These are phyloP conservation scores for Holothuria leucospilota DNA, from an alignment of 53 echinoderm and acorn worm species.

Conservation along the genomic window DNA sequence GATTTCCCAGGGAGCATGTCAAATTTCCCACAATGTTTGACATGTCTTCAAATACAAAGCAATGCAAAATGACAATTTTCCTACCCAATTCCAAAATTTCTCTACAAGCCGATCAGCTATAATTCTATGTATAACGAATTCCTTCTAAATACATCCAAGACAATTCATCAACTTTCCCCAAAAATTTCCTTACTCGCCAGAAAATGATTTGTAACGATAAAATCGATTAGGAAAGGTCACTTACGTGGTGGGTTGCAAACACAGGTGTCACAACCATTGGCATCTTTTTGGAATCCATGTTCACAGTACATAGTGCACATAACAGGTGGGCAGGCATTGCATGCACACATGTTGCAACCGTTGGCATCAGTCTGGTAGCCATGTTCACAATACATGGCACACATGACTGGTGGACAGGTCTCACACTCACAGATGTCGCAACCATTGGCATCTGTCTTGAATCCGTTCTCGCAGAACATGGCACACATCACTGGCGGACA, in stretches of 20 bases:
- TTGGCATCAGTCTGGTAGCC: constrained; percentile 56
- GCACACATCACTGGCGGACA: constrained; percentile 41
- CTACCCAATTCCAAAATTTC: no score
- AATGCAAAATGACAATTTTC: no score
- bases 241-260: constrained; percentile 27
- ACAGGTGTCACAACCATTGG: constrained; percentile 62
- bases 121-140: no score
- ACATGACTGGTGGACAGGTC: constrained; percentile 43
- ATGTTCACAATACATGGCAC: constrained; percentile 50
- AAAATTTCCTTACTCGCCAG: no score
- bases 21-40: no score
- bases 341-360: constrained; percentile 65
- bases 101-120: no score
- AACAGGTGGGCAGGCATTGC: constrained; percentile 44
- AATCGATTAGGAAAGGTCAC: no score
- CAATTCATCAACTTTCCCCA: no score
- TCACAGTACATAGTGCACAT: constrained; percentile 53
- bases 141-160: no score
- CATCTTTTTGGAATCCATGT: constrained; percentile 53
- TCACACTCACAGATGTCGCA: constrained; percentile 64
- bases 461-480: constrained; percentile 53
- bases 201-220: no score
- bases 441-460: constrained; percentile 49
- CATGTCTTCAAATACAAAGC: no score
- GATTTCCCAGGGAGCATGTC: no score